Evolutionary conservation across 2,888 invertebrate genomes (phyloP).

Genomic region (Nowickia ferox): DNA sequence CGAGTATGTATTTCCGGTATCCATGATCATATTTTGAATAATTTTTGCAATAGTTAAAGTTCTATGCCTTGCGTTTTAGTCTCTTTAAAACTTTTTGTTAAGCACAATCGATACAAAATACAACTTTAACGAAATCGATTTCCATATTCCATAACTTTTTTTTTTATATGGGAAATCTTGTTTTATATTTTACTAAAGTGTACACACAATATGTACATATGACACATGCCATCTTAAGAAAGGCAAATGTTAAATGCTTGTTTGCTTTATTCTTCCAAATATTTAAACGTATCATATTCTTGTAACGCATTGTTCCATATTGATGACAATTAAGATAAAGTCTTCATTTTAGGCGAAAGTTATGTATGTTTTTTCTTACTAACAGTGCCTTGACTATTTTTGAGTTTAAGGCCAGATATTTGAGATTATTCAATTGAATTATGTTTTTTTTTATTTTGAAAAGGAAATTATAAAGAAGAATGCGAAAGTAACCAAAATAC

Average conservation of each 20-base stretch:
- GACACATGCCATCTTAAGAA: background rate
- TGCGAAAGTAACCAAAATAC: conserved; percentile 38
- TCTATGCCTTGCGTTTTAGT: too few relatives aligned
- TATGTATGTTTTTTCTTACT: conserved; percentile 12
- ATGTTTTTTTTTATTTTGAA: background rate
- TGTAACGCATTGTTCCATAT: conserved; percentile 34
- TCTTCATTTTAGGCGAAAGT: conserved; percentile 40
- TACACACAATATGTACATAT: too few relatives aligned
- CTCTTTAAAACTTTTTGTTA: too few relatives aligned
- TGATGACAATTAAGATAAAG: conserved; percentile 67
- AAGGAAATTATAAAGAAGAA: conserved; percentile 5
- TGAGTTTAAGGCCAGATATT: conserved; percentile 29
- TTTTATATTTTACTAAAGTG: too few relatives aligned
- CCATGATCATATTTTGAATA: too few relatives aligned
- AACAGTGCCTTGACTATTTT: background rate
- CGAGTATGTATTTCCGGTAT: too few relatives aligned
- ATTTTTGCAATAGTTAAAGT: too few relatives aligned
- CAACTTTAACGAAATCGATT: too few relatives aligned
- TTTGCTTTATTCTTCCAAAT: background rate
- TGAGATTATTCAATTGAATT: conserved; percentile 9
- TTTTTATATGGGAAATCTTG: too few relatives aligned
- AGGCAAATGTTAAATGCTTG: conserved; percentile 8
- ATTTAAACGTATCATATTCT: conserved; percentile 12
- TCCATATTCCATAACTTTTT: too few relatives aligned
- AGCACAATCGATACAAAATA: too few relatives aligned